Conservation (phyloP, 1,140 invertebrate genomes). For the Archegozetes longisetosus region DNA sequence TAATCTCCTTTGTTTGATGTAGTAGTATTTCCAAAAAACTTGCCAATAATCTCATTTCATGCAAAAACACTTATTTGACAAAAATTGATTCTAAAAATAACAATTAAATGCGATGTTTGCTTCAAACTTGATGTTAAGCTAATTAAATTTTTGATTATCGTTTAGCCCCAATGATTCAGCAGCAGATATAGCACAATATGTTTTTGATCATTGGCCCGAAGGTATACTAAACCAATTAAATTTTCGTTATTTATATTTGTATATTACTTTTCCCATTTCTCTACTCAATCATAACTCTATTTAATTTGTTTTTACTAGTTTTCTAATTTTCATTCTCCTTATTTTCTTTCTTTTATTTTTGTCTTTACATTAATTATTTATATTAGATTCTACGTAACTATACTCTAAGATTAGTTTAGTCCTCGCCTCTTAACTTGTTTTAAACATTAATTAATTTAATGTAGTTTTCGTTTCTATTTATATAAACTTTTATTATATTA, state of each 20-base stretch:
- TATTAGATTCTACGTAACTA: too few species aligned
- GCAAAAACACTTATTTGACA: not conserved
- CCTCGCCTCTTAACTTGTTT: too few species aligned
- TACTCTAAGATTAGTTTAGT: too few species aligned
- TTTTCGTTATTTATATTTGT: too few species aligned
- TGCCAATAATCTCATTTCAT: not conserved
- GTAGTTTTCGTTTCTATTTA: too few species aligned
- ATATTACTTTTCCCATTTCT: too few species aligned
- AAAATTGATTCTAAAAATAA: not conserved
- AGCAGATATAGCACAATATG: constrained; percentile 93
- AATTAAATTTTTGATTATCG: not conserved
- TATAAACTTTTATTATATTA: too few species aligned
- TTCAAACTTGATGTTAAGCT: not conserved
- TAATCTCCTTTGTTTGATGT: not conserved
- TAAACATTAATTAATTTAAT: too few species aligned
- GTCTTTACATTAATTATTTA: constrained; percentile 7
- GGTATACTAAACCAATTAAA: constrained; percentile 27
- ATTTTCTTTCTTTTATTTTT: not conserved
- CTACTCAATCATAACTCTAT: too few species aligned
- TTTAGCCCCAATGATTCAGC: constrained; percentile 78
- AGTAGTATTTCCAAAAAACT: not conserved
- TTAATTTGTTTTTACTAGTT: too few species aligned
- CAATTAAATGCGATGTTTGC: not conserved
- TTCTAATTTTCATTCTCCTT: constrained; percentile 1
- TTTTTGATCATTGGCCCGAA: constrained; percentile 92